Base-by-base conservation (phyloP, 37 sponge, comb jelly and placozoan species). In the Oopsacas minuta region DNA sequence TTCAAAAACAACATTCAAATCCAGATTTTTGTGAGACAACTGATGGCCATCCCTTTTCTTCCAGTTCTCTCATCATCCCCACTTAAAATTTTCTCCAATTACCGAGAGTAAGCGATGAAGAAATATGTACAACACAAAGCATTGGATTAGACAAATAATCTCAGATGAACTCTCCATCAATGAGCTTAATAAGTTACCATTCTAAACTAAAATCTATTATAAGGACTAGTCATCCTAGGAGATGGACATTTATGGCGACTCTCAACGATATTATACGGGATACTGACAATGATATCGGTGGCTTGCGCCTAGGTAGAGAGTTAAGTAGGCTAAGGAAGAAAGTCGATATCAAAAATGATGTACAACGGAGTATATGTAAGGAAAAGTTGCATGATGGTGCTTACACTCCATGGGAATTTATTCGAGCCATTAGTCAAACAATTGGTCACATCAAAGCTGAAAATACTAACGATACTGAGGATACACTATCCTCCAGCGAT, bases 21-120 rank as follows among this genome's bases (percentile, higher is more conserved):
- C 17, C 17, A 12, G 17, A 46, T 17, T 22, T 46, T 46, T 17
- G 17, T 46, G 12, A 46, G 51, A 46, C 51, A 46, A 25, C 30
- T 61, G 22, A 61, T 61, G 75, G 20, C 75, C 75, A 61, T 61
- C 30, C 75, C 75, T 25, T 61, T 61, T 61, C 75, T 61, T 20
- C 75, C 75, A 10, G 28, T n/a, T 61, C 28, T 42, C 49, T 42
- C 49, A 42, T 42, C 49, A 42, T 15, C 15, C 49, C 49, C 8
- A 42, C 49, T 42, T 42, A 42, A 17, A 42, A 15, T 15, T 61
- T 25, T 61, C 75, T 61, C 30, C 75, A 61, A 61, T 10, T n/a
- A 10, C 75, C 75, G 22, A n/a, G 32, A 5, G 30, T 61, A 25
- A n/a, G 28, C 20, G 30, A 25, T 61, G 28, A 5, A n/a, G 30